Base-by-base conservation (phyloP, 2,888 invertebrate genomes). In the Sepioteuthis lessoniana region DNA sequence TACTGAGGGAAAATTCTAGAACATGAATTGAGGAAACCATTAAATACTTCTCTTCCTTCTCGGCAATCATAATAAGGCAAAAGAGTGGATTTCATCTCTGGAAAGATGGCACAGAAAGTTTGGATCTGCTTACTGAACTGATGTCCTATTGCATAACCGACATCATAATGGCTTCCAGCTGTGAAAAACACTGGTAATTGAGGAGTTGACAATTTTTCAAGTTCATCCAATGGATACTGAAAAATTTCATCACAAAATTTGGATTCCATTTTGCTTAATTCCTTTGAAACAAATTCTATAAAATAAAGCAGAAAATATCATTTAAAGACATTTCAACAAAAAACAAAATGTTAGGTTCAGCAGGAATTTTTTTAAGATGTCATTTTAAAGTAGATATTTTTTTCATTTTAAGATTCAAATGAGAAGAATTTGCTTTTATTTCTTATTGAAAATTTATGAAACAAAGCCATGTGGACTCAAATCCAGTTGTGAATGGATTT, bases 91-190 rank as follows among this genome's bases (percentile, higher is more conserved):
- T 94, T 55, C 38, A 94, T 35, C 28, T 25, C 37, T 46, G 93
- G 55, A 31, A 91, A 94, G 21, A 90, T 47, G 19, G 91, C 35
- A 50, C 94, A 35, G 90, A 93, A 94, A 0, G 37, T 42, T 42
- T 91, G 47, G 31, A 94, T 94, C 35, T 92, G 93, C 25, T 90
- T n/a, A 37, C 76, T 90, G 35, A 94, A 94, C 5, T 91, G 93
- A 28, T 50, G 91, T 35, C 94, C 94, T 21, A 93, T 93, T 47
- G 90, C 94, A 93, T 94, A 94, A 28, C 94, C 94, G 3, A 94
- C 92, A 37, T 94, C 94, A 37, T 94, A 94, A 35, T 94, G 93
- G n/a, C n/a, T 94, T 25, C 94, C 94, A 31, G 55, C 37, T 38
- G 92, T 91, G 55, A 90, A 50, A 2, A 94, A 35, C 35, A 94